These are phyloP conservation scores for Dusona sp. DNA, from an alignment of 2,888 invertebrate species.

Conservation along the genomic window DNA sequence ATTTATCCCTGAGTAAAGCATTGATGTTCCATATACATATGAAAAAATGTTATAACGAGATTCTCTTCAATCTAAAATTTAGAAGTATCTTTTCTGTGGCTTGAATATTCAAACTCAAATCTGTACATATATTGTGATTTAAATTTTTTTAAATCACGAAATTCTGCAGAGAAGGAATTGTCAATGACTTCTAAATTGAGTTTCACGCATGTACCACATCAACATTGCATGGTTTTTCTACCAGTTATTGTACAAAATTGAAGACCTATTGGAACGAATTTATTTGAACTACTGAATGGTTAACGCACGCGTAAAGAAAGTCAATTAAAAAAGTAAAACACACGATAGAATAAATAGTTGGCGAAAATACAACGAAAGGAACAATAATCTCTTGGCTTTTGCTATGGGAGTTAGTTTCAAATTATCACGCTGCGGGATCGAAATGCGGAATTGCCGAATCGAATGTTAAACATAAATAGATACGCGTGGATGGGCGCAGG, in stretches of 20 bases:
- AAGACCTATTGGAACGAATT: not conserved
- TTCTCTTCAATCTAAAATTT: not conserved
- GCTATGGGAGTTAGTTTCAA: constrained; percentile 60
- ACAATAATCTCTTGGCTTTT: constrained; percentile 35
- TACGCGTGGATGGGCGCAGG: constrained; percentile 62
- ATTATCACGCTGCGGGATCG: constrained; percentile 57
- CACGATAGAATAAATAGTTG: not conserved
- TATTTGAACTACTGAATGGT: not conserved
- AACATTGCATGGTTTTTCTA: not conserved
- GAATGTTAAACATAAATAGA: constrained; percentile 44
- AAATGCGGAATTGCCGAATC: constrained; percentile 52
- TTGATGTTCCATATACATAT: not conserved
- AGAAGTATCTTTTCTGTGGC: not conserved
- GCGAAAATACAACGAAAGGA: constrained; percentile 7
- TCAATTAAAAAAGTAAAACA: not conserved
- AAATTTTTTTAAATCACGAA: not conserved
- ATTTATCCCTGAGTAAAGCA: not conserved
- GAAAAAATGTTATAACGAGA: not conserved
- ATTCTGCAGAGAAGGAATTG: too few species aligned
- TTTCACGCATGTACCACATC: too few species aligned
- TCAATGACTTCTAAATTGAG: too few species aligned
- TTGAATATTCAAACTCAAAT: not conserved
- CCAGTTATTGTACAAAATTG: not conserved
- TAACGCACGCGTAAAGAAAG: not conserved
- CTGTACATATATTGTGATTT: not conserved